Conservation (phyloP, 1,140 invertebrate species). For the Nasonia vitripennis region DNA sequence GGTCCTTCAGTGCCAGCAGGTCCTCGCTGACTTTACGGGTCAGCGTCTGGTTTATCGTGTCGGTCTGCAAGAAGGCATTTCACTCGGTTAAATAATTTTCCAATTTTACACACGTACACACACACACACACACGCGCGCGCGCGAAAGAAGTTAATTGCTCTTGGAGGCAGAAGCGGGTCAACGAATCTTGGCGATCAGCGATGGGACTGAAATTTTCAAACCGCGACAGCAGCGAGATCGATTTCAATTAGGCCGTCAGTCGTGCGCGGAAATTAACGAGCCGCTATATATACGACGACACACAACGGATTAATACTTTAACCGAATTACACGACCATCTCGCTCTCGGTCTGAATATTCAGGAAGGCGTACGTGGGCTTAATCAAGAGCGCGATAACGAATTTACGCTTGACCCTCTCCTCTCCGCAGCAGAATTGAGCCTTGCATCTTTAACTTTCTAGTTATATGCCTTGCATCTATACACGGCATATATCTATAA, state of each 20-base stretch:
- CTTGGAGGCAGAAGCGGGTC: too few relatives aligned
- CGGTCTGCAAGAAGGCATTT: constrained; percentile 68
- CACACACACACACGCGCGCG: too few relatives aligned
- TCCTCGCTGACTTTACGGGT: constrained; percentile 81
- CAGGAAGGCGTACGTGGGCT: background rate
- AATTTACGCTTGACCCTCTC: background rate
- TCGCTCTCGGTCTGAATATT: too few relatives aligned
- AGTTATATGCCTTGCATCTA: background rate
- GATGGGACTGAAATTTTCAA: too few relatives aligned
- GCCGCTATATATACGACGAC: too few relatives aligned
- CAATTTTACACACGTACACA: too few relatives aligned
- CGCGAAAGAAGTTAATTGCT: too few relatives aligned
- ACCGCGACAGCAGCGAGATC: background rate
- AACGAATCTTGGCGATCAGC: too few relatives aligned
- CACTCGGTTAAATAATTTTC: too few relatives aligned
- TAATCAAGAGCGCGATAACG: background rate
- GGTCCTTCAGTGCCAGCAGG: constrained; percentile 81
- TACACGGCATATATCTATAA: background rate
- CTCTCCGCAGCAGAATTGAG: background rate
- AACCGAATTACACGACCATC: too few relatives aligned
- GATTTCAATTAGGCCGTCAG: background rate
- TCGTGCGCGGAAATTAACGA: too few relatives aligned
- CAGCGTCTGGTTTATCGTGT: constrained; percentile 77
- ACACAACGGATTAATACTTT: too few relatives aligned
- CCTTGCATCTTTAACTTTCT: background rate